Evolutionary conservation across 2,113 vertebrate species (phyloP).

Genomic region (Tupaia chinensis): DNA sequence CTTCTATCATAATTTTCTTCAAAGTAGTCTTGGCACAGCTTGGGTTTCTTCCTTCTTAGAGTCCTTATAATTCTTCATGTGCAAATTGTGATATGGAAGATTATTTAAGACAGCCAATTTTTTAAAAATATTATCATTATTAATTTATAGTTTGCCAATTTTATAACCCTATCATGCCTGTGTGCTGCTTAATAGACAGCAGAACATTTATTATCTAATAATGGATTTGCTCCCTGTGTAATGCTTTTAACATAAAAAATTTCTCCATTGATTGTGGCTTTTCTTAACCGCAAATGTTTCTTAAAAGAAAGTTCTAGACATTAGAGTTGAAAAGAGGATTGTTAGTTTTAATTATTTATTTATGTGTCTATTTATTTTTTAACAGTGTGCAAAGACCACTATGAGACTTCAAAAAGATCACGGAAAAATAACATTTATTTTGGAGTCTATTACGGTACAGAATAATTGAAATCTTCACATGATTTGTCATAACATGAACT

Average conservation of each 20-base stretch:
- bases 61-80: conserved; percentile 19
- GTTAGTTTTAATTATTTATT: no score
- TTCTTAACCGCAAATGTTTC: not conserved
- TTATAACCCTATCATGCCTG: not conserved
- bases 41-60: conserved; percentile 31
- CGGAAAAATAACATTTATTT: no score
- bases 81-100: not conserved
- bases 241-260: not conserved
- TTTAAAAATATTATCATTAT: not conserved
- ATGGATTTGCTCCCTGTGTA: not conserved
- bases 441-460: no score
- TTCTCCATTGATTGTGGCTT: not conserved
- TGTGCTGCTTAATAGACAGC: not conserved
- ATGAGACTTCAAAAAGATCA: no score
- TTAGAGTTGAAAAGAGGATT: not conserved
- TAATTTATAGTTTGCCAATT: not conserved
- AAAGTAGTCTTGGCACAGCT: conserved; percentile 26
- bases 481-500: no score
- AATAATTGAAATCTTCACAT: no score
- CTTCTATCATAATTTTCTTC: conserved; percentile 74
- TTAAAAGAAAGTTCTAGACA: not conserved
- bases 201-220: not conserved
- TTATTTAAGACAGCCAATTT: not conserved
- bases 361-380: not conserved
- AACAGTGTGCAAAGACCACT: not conserved